Evolutionary conservation across 2,888 invertebrate genomes (phyloP), one percentile per base, ranked within the genome.

Genomic region (Calliopum simillimum): DNA sequence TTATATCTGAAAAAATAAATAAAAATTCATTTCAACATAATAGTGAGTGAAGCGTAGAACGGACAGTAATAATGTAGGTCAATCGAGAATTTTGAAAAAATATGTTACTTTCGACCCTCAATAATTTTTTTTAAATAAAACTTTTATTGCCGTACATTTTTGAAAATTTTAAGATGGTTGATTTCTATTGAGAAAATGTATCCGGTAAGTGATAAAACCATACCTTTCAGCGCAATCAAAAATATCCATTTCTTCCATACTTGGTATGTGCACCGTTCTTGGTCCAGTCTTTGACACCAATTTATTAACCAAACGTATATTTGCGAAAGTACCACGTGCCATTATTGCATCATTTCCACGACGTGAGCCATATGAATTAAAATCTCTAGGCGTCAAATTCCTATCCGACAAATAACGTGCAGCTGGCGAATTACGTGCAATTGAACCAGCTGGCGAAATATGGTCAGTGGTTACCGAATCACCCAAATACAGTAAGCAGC

Each of bases 381-480:
- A 99, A 80, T 99, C 98, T 71, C 93, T 90, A 0, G 98, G 97
- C 0, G 94, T 94, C 14, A 99, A 72, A 59, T 81, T 82, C 6
- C 85, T 79, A 3, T 80, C 81, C 1, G 85, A 78, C 2, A 86
- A 76, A 77, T 81, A 86, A 14, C 86, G 81, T 3, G 86, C 86
- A 0, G 99, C 98, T 0, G 98, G 94, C 66, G 97, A 97, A 84
- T 94, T 97, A 68, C 98, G 88, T 0, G 98, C 96, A 80, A 99
- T 99, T 70, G 97, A 96, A 4, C 99, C 99, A 21, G 99, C 99
- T 0, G 99, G 99, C 2, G 98, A 98, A 75, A 99, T 99, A 86
- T 99, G 99, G 88, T 99, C 99, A 0, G 99, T 99, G 41, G 99
- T 99, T 8, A 99, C 98, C 0, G 97, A 98, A 86, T 99, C 99